Conservation (phyloP, 1,140 invertebrate species). For the Cherax quadricarinatus region DNA sequence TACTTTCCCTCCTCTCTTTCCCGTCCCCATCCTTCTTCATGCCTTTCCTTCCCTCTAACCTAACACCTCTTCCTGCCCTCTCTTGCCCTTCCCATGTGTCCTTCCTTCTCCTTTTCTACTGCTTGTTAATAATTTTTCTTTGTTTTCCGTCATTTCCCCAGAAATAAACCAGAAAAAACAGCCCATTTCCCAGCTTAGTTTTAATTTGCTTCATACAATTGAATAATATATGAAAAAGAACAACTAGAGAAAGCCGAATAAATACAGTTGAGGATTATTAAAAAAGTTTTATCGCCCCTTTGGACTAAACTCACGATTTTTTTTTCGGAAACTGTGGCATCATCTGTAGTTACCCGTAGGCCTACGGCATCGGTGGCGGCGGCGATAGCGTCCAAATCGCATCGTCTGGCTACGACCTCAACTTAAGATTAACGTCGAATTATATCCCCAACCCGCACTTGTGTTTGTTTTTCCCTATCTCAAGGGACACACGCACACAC, state of each 20-base stretch:
- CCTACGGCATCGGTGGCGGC: slow-evolving; percentile 7
- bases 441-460: background rate
- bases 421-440: slow-evolving; percentile 46
- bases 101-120: background rate
- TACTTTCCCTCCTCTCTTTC: background rate
- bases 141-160: slow-evolving; percentile 29
- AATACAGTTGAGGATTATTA: no score
- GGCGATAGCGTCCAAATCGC: slow-evolving; percentile 11
- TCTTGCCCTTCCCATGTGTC: background rate
- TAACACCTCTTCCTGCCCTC: background rate
- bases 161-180: no score
- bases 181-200: no score
- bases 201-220: no score
- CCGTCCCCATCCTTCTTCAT: background rate
- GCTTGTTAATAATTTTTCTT: slow-evolving; percentile 7
- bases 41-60: background rate
- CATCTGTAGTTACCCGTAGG: slow-evolving; percentile 18
- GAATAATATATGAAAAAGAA: no score
- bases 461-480: no score
- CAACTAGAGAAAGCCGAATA: no score
- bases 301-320: no score
- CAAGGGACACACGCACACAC: background rate
- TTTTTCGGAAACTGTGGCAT: slow-evolving; percentile 19
- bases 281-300: no score
- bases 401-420: slow-evolving; percentile 41